Percentiles rank a stretch among this genome's conserved stretches.
Conservation (phyloP, 2,113 vertebrate species). For the Protomyctophum bolini region DNA sequence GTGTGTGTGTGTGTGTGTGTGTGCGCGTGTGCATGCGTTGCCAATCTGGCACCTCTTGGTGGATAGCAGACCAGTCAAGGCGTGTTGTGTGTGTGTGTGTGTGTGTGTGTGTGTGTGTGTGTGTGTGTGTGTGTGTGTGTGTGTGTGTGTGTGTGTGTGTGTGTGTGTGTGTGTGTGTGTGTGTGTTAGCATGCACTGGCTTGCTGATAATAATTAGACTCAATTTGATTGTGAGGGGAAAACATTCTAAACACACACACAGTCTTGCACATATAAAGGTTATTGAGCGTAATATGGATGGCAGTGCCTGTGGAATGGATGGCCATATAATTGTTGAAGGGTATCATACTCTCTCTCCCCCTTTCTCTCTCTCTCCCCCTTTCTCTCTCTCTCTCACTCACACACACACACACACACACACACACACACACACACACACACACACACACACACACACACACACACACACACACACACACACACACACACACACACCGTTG, state of each 20-base stretch:
- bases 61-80: not conserved
- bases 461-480: constrained; percentile 2
- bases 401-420: not conserved
- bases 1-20: constrained; percentile 14
- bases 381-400: not conserved
- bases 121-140: constrained; percentile 7
- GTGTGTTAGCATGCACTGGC: not conserved
- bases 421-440: not conserved
- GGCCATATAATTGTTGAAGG: not conserved
- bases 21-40: not conserved
- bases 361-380: too few relatives aligned
- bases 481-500: constrained; percentile 55
- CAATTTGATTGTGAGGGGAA: constrained; percentile 16
- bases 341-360: too few relatives aligned
- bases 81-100: constrained; percentile 10
- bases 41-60: not conserved
- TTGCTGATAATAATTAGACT: constrained; percentile 7
- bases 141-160: not conserved
- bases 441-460: constrained; percentile 33
- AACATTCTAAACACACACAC: not conserved
- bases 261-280: constrained; percentile 33
- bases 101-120: constrained; percentile 9
- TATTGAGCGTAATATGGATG: constrained; percentile 65
- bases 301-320: constrained; percentile 51
- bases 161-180: not conserved